phyloP scores from a whole-genome alignment of 2,797 vertebrate genomes.

The Holocentrus rufus region DNA sequence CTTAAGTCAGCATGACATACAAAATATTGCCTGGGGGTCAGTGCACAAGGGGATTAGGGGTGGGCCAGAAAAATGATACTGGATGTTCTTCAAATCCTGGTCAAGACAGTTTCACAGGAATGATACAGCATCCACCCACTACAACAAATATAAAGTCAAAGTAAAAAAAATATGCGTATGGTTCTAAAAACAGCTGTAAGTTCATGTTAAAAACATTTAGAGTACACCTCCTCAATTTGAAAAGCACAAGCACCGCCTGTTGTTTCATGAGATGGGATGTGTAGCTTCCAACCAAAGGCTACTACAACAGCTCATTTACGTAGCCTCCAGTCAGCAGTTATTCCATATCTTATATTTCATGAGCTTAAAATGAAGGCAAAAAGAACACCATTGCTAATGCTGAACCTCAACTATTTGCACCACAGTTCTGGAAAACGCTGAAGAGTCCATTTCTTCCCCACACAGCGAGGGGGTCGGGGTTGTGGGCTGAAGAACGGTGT shows the following conservation, averaged over 20 bases:
- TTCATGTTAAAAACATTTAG: constrained; percentile 54
- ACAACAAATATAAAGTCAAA: neutral
- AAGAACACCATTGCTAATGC: constrained; percentile 55
- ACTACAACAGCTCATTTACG: neutral
- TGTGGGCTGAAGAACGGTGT: constrained; percentile 68
- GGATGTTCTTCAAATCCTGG: constrained; percentile 19
- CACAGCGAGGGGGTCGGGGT: constrained; percentile 37
- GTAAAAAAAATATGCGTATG: constrained; percentile 7
- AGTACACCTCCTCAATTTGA: constrained; percentile 21
- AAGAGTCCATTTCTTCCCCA: constrained; percentile 53
- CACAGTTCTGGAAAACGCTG: constrained; percentile 54
- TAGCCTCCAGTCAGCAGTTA: neutral
- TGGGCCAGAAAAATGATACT: constrained; percentile 27
- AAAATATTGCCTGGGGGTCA: constrained; percentile 30
- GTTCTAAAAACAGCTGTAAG: constrained; percentile 38
- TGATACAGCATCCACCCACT: neutral
- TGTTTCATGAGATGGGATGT: neutral
- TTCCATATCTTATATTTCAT: constrained; percentile 18
- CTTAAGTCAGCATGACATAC: constrained; percentile 63
- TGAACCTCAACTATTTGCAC: constrained; percentile 74
- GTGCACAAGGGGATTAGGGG: neutral
- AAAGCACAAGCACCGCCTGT: constrained; percentile 20
- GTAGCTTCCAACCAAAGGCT: neutral
- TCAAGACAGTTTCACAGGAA: constrained; percentile 6
- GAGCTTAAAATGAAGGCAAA: neutral